These are phyloP conservation scores for Microcaecilia unicolor DNA, from an alignment of 2,797 vertebrate species.

Conservation along the genomic window DNA sequence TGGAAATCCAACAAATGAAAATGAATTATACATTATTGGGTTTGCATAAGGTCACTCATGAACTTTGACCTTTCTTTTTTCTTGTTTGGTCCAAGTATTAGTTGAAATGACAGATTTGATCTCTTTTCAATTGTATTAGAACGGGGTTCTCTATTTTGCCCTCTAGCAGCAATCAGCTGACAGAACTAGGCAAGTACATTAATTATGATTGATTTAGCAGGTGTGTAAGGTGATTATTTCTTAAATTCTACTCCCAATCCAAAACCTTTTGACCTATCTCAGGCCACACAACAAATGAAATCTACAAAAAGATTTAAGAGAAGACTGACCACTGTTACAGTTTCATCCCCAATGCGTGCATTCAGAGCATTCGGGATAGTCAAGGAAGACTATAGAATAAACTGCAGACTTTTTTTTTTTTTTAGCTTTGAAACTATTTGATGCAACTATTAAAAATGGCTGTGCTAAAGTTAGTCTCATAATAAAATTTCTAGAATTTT, in stretches of 20 bases:
- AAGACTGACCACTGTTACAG: constrained; percentile 45
- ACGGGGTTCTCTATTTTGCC: constrained; percentile 66
- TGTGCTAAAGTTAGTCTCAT: too few relatives aligned
- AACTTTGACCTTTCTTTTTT: constrained; percentile 68
- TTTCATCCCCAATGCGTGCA: too few relatives aligned
- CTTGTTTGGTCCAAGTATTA: constrained; percentile 84
- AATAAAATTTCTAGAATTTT: too few relatives aligned
- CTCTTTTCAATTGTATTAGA: constrained; percentile 75
- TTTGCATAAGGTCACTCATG: constrained; percentile 58
- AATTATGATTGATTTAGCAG: constrained; percentile 94
- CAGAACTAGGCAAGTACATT: constrained; percentile 77
- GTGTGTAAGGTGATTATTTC: constrained; percentile 86
- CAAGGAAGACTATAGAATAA: too few relatives aligned
- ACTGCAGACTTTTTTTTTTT: too few relatives aligned
- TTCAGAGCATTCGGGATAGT: too few relatives aligned
- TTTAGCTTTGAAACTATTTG: too few relatives aligned
- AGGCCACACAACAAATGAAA: constrained; percentile 82
- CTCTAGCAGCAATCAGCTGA: constrained; percentile 75
- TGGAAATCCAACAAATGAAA: constrained; percentile 63
- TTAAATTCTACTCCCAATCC: constrained; percentile 75
- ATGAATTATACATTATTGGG: constrained; percentile 65
- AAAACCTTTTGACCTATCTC: constrained; percentile 85
- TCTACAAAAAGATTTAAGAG: constrained; percentile 82
- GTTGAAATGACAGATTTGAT: constrained; percentile 85
- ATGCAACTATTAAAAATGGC: too few relatives aligned